Evolutionary conservation across 2,888 invertebrate species (phyloP), one percentile per base, ranked within the genome.

Genomic region (Drosophila merina): DNA sequence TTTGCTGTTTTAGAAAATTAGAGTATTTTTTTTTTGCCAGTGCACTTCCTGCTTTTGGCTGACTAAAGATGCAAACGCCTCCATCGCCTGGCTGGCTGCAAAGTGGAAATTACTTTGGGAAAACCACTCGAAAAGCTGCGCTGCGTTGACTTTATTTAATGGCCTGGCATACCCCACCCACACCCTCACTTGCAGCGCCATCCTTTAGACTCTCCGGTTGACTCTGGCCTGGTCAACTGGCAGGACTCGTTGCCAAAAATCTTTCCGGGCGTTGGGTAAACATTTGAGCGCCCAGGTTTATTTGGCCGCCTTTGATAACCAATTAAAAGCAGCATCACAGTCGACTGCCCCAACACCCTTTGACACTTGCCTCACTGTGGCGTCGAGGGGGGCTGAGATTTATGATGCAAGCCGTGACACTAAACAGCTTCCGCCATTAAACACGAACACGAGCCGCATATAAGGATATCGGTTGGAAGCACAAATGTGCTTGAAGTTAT

Each of bases 341-440:
- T 67, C 57, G 50, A 31, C 49, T 57, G 56, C 50, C 57, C 67
- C 50, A 55, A 40, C 59, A 54, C 49, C 59, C 52, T 69, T 67
- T 59, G 59, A 68, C 66, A 67, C 57, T 51, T 56, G 28, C 38
- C 50, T 12, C 20, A 10, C 33, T 2, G 28, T 28, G 4, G 30
- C 26, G 1, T 9, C 4, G 10, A 4, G 2, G 31, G 54, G 33
- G 20, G n/a, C 50, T 57, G 69, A 76, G 79, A 86, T 86, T 86
- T 85, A 86, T 86, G 85, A 71, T 72, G 57, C 49, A 70, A 70
- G 83, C 63, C 79, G 70, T 74, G 87, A 86, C 87, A 82, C 82
- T 85, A 86, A 85, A 85, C 84, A 85, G 86, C 82, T 79, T 86
- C 78, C 87, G 87, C 87, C 82, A 86, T 85, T 85, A 85, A 85